A percentile compares a stretch with the other conserved stretches of the same genome.
Evolutionary conservation across 2,888 invertebrate genomes (phyloP).

Genomic region (Aradus depressus): DNA sequence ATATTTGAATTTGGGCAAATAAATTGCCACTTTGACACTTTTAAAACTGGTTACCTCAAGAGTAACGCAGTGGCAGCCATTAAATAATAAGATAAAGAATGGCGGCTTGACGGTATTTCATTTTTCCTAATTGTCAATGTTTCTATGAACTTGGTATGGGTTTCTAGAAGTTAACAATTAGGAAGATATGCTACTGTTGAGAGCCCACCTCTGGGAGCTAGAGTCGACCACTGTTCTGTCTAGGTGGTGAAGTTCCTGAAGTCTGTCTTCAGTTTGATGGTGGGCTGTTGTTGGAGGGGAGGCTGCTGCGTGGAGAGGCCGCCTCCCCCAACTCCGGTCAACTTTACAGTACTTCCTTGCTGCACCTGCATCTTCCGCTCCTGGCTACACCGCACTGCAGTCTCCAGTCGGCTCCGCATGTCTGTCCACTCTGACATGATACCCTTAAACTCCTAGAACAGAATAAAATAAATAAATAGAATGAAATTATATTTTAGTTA

Average conservation of each 20-base stretch:
- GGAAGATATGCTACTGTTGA: no score
- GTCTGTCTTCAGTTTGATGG: slow-evolving; percentile 87
- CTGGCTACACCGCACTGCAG: slow-evolving; percentile 63
- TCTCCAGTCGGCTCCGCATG: slow-evolving; percentile 69
- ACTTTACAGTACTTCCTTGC: slow-evolving; percentile 37
- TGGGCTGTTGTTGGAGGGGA: slow-evolving; percentile 40
- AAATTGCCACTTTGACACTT: no score
- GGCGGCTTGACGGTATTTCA: no score
- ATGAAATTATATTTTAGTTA: neutral
- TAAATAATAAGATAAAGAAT: no score
- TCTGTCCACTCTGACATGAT: slow-evolving; percentile 77
- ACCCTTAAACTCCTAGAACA: slow-evolving; percentile 69
- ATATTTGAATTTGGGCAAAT: no score
- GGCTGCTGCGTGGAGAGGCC: slow-evolving; percentile 28
- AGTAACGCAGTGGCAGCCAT: no score
- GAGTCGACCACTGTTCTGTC: no score
- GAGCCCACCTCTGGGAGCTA: no score
- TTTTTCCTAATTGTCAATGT: no score
- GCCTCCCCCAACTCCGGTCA: slow-evolving; percentile 35
- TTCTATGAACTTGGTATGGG: no score
- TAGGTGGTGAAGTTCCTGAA: slow-evolving; percentile 66
- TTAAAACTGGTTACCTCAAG: no score
- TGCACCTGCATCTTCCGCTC: slow-evolving; percentile 44
- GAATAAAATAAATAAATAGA: neutral
- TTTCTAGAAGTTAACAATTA: no score